Percentiles rank a stretch among this genome's conserved stretches.
Conservation (phyloP, 2,113 vertebrate species). For the Chamaetylas fuelleborni region DNA sequence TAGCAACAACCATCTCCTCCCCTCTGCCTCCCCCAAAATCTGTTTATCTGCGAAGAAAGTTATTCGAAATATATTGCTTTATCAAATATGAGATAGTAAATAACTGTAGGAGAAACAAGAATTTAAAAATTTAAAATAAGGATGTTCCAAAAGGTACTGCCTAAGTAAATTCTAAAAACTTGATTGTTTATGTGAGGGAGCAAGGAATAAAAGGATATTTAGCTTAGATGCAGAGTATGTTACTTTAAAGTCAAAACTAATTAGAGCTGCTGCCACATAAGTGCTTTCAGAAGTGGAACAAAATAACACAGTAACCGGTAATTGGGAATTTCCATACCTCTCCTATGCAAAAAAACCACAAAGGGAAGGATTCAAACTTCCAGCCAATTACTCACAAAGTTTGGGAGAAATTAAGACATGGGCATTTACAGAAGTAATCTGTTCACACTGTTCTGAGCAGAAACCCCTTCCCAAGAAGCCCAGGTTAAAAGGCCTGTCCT, state of each 20-base stretch:
- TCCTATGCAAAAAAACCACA: neutral
- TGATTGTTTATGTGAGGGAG: neutral
- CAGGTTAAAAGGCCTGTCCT: neutral
- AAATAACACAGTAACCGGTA: neutral
- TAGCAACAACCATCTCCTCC: neutral
- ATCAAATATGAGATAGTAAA: neutral
- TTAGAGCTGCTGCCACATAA: constrained; percentile 2
- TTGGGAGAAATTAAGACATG: neutral
- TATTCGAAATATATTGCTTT: neutral
- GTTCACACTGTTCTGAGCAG: neutral
- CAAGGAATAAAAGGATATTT: constrained; percentile 6
- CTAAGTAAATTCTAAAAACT: neutral
- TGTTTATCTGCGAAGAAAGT: neutral
- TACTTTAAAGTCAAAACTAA: constrained; percentile 27
- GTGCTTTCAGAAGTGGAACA: constrained; percentile 33
- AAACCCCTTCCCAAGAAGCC: neutral
- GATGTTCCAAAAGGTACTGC: neutral
- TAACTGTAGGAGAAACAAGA: neutral
- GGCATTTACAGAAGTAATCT: neutral
- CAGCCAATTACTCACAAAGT: neutral
- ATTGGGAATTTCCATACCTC: constrained; percentile 22
- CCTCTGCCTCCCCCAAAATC: neutral
- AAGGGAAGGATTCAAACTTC: neutral
- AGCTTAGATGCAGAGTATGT: neutral
- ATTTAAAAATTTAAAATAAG: neutral